A percentile compares a stretch with the other conserved stretches of the same genome.
Conservation (phyloP, 2,797 vertebrate genomes). For the Oreochromis grahami region DNA sequence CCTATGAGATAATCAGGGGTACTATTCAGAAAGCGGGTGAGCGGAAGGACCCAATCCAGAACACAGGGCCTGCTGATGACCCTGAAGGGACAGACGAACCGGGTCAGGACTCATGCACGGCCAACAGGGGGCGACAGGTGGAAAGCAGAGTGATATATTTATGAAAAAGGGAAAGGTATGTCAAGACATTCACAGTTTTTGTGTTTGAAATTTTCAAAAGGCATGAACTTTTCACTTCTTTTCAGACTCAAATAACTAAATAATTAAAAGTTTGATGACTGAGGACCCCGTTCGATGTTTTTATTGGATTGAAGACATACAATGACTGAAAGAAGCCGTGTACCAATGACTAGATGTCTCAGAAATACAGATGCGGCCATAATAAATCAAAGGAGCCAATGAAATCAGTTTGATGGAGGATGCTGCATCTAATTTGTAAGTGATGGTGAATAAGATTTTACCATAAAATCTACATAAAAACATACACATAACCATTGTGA, state of each 20-base stretch:
- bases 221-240: neutral
- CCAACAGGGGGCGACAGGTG: conserved; percentile 49
- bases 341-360: neutral
- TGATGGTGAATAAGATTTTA: neutral
- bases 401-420: neutral
- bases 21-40: conserved; percentile 49
- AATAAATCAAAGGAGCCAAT: neutral
- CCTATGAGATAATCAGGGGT: conserved; percentile 91
- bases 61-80: conserved; percentile 48
- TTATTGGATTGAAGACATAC: neutral
- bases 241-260: neutral
- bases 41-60: conserved; percentile 46
- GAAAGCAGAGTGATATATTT: neutral
- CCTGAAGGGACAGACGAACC: conserved; percentile 9
- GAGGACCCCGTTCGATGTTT: neutral
- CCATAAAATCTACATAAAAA: neutral
- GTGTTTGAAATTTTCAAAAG: neutral
- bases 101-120: neutral
- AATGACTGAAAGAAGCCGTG: neutral
- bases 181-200: neutral
- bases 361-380: neutral
- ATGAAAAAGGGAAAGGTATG: neutral
- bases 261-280: neutral
- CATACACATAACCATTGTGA: neutral
- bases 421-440: neutral